Evolutionary conservation across 2,888 invertebrate species (phyloP), one percentile per base, ranked within the genome.

Genomic region (Agapostemon virescens): DNA sequence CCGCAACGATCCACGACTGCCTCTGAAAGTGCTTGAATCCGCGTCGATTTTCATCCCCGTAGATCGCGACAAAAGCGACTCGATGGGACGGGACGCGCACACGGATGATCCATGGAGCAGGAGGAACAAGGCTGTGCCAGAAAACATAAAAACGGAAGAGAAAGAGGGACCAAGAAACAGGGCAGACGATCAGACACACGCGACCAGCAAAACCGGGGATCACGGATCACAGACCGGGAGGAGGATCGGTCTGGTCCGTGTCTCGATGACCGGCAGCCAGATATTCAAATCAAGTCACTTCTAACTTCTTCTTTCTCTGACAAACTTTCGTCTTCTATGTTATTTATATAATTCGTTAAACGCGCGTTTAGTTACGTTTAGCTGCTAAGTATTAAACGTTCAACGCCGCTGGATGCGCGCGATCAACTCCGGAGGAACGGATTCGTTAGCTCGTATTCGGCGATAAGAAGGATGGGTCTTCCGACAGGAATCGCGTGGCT

Each of bases 61-160:
- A n/a, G n/a, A 2, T 30, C 30, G 58, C 30, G 23, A 26, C 13
- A 5, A 1, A 23, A 23, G 33, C 58, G 49, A 66, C 30, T 58
- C 58, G 64, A 40, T 66, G 64, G 69, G 52, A 26, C 38, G 20
- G 30, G 58, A 61, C 55, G n/a, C 20, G 20, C 52, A 38, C 42
- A 67, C 30, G 71, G 52, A 77, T 13, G 71, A 63, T 58, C 49
- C 67, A n/a, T 49, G 49, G 75, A 80, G 63, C 64, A 55, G 71
- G 78, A 76, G 73, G 76, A 74, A 74, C 74, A 81, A 82, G 86
- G 86, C 86, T 86, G 86, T 86, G 86, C 84, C 82, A 81, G 63
- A 45, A 79, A 81, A 77, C 20, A 69, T 55, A 40, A 40, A 55
- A 81, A 55, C 69, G 63, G 70, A 86, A 64, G 79, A 78, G 81